Base-by-base conservation (phyloP, 2,888 invertebrate genomes). In the Rhingia rostrata region DNA sequence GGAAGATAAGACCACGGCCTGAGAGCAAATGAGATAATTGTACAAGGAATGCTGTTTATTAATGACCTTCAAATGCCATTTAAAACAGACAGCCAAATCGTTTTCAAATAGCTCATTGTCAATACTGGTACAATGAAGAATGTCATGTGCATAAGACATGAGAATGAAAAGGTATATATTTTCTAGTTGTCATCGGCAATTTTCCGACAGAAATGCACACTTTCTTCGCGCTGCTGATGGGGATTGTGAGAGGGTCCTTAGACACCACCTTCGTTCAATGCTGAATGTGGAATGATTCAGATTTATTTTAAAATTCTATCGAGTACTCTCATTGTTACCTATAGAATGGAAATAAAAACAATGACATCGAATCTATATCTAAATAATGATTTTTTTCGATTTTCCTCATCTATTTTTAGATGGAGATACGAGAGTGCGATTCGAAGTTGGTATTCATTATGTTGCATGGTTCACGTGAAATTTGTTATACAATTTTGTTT, bases 11-110 rank as follows among this genome's bases (percentile, higher is more conserved):
- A n/a, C 12, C 6, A 22, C 9, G 2, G 10, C 7, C 47, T 54
- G 14, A 49, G 83, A 74, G 58, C 7, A 74, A 82, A 77, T 32
- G 79, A 84, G 69, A 84, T 60, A n/a, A 66, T 63, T 56, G 30
- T 33, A 69, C 61, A 9, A 22, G 22, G 22, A 22, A 22, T 22
- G 22, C 22, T 22, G 22, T 22, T 66, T 77, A 77, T 77, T 63
- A 74, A 56, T 85, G 87, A 86, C 87, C 87, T 87, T 86, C 83
- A 87, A 85, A 85, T 86, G 87, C 69, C 87, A 87, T 82, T 83
- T 58, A 70, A 73, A 54, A 47, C 35, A 81, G 35, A 78, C 10
- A 45, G 14, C 39, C 56, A 61, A 53, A 35, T 47, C 22, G 22
- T 35, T 35, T 45, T 39, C 51, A 70, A 56, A 70, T 35, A 54